Conservation (phyloP, 1,140 invertebrate genomes). For the Neodiprion pinetum region DNA sequence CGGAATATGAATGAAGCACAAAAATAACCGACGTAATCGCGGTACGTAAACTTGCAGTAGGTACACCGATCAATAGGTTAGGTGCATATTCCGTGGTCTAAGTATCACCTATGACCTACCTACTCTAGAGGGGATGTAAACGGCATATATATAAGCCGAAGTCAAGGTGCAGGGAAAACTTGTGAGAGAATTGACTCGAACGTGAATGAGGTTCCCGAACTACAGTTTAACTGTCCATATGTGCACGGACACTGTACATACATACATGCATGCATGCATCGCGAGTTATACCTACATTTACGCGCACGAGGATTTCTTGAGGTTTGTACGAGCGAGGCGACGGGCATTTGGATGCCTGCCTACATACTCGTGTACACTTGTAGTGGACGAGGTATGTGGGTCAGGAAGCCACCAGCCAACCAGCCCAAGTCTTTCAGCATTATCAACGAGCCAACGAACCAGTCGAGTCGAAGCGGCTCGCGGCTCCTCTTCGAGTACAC, state of each 20-base stretch:
- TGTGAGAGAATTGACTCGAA: conserved; percentile 33
- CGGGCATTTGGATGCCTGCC: too few species aligned
- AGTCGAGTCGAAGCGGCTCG: background rate
- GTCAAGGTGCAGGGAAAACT: conserved; percentile 28
- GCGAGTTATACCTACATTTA: too few species aligned
- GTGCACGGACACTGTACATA: background rate
- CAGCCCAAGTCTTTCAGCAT: conserved; percentile 22
- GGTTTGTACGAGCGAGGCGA: too few species aligned
- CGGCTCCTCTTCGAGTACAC: too few species aligned
- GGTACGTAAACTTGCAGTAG: conserved; percentile 27
- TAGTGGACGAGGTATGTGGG: conserved; percentile 52
- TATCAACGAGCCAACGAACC: background rate
- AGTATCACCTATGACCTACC: background rate
- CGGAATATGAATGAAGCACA: too few species aligned
- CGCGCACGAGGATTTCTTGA: too few species aligned
- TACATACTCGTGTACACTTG: conserved; percentile 21
- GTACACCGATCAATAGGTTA: conserved; percentile 28
- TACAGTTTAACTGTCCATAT: conserved; percentile 3
- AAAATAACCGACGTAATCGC: too few species aligned
- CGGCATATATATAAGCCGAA: background rate
- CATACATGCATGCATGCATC: too few species aligned
- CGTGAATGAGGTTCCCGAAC: conserved; percentile 37
- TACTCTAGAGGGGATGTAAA: background rate
- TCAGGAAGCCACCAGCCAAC: conserved; percentile 52
- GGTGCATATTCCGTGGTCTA: conserved; percentile 18